These are phyloP conservation scores for Nesogale talazaci DNA, from an alignment of 2,113 vertebrate genomes.

Conservation along the genomic window DNA sequence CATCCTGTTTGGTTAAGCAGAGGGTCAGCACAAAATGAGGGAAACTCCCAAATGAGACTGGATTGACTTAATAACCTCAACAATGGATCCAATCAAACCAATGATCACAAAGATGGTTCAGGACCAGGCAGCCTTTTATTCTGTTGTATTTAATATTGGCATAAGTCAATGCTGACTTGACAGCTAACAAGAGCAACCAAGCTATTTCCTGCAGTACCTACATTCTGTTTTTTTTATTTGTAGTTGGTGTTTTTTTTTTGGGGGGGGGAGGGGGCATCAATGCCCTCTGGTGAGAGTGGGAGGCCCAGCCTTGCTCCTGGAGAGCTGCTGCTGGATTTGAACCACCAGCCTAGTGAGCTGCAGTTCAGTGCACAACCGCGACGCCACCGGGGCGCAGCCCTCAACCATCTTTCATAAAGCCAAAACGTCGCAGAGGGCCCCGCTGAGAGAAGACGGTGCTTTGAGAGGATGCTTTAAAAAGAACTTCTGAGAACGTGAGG, in stretches of 20 bases:
- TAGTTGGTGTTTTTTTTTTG: too few species aligned
- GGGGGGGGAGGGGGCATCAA: too few species aligned
- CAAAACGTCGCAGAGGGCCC: not conserved
- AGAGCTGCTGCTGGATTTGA: too few species aligned
- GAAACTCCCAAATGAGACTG: not conserved
- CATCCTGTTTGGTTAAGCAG: not conserved
- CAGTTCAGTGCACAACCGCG: too few species aligned
- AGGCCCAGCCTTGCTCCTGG: too few species aligned
- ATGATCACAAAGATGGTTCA: not conserved
- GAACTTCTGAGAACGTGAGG: not conserved
- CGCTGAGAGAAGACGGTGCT: not conserved
- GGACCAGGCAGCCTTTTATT: too few species aligned
- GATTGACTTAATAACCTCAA: not conserved
- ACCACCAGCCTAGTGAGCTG: too few species aligned
- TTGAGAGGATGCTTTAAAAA: conserved; percentile 19
- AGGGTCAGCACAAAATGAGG: not conserved
- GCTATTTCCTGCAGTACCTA: not conserved
- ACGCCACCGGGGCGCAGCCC: too few species aligned
- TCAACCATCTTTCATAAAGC: conserved; percentile 38
- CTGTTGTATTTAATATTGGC: not conserved
- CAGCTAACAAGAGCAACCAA: not conserved
- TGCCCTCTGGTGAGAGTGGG: too few species aligned
- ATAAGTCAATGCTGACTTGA: too few species aligned
- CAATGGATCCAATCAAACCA: not conserved
- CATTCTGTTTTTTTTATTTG: not conserved